Conservation (phyloP, 2,888 invertebrate species). For the Erpobdella octoculata region DNA sequence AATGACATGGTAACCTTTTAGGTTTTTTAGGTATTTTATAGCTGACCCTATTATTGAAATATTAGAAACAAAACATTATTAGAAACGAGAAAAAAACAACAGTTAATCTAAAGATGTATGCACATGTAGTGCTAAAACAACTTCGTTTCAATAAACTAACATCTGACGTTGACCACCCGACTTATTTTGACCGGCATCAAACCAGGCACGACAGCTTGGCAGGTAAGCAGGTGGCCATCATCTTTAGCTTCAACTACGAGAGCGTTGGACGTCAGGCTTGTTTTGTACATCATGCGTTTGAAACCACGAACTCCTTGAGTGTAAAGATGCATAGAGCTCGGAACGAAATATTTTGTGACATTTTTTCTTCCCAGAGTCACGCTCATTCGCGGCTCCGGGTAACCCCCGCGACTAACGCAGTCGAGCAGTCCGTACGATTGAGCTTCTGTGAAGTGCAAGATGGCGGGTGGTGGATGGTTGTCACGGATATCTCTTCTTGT, state of each 20-base stretch:
- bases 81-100: too few relatives aligned
- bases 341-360: neutral
- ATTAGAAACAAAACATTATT: too few relatives aligned
- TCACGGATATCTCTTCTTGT: too few relatives aligned
- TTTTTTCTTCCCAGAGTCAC: neutral
- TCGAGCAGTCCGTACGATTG: neutral
- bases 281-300: neutral
- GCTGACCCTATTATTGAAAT: too few relatives aligned
- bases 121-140: too few relatives aligned
- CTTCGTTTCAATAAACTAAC: slow-evolving; percentile 1
- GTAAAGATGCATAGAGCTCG: neutral
- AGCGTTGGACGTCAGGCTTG: neutral
- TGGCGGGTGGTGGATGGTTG: neutral
- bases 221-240: neutral
- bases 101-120: too few relatives aligned
- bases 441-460: neutral
- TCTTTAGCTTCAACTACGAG: neutral
- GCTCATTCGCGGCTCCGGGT: neutral
- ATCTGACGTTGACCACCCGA: neutral
- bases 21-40: too few relatives aligned
- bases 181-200: neutral
- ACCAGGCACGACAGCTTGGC: neutral
- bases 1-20: too few relatives aligned
- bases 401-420: slow-evolving; percentile 10
- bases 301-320: neutral